Evolutionary conservation across 2,797 vertebrate genomes (phyloP).

Genomic region (Salarias fasciatus): DNA sequence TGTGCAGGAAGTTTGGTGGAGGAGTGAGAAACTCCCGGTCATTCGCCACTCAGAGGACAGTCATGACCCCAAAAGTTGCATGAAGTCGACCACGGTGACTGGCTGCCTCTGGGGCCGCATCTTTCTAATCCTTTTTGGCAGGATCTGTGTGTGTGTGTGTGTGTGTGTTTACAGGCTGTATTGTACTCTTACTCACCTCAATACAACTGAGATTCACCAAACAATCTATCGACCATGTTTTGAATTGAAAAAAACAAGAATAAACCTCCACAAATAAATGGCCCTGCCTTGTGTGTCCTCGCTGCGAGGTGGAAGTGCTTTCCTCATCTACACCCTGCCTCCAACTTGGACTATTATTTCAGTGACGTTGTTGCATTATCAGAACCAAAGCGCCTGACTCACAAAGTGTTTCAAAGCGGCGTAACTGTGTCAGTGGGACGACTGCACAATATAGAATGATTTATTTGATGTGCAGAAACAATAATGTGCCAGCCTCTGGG

Average conservation of each 20-base stretch:
- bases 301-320: too few relatives aligned
- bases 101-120: slow-evolving; percentile 10
- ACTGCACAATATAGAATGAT: slow-evolving; percentile 19
- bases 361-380: too few relatives aligned
- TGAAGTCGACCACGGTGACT: slow-evolving; percentile 16
- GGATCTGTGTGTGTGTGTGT: slow-evolving; percentile 7
- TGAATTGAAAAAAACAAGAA: too few relatives aligned
- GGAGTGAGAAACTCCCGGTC: slow-evolving; percentile 40
- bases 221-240: too few relatives aligned
- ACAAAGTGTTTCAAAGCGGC: neutral
- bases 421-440: slow-evolving; percentile 11
- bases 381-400: neutral
- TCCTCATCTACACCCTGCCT: too few relatives aligned
- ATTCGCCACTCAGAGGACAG: slow-evolving; percentile 44
- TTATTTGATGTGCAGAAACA: slow-evolving; percentile 33
- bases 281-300: too few relatives aligned
- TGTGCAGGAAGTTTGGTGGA: slow-evolving; percentile 35
- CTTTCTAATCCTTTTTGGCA: slow-evolving; percentile 30
- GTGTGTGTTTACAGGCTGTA: slow-evolving; percentile 8
- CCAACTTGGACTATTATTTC: too few relatives aligned
- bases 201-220: too few relatives aligned
- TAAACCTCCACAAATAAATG: too few relatives aligned
- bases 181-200: slow-evolving; percentile 1
- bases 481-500: slow-evolving; percentile 1
- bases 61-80: slow-evolving; percentile 36